These are phyloP conservation scores for Cardiocondyla obscurior DNA, from an alignment of 1,140 invertebrate genomes.

Conservation along the genomic window DNA sequence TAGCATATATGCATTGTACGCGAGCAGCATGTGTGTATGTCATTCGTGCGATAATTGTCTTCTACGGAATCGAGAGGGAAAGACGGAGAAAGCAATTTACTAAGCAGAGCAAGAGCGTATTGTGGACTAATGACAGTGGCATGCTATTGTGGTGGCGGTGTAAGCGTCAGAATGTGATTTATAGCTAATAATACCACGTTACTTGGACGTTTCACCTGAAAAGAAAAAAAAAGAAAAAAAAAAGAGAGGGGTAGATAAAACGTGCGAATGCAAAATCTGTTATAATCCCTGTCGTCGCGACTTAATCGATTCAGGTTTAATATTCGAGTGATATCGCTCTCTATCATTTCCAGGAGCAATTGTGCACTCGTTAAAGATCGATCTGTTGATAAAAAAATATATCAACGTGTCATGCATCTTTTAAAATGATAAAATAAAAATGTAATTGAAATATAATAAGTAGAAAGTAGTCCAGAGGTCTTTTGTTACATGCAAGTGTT, in stretches of 20 bases:
- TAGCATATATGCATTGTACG: background rate
- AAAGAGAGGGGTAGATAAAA: conserved; percentile 32
- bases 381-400: background rate
- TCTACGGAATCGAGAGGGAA: background rate
- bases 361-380: background rate
- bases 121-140: conserved; percentile 34
- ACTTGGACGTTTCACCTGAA: background rate
- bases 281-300: conserved; percentile 17
- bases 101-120: background rate
- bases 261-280: background rate
- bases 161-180: conserved; percentile 40
- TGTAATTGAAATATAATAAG: background rate
- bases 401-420: background rate
- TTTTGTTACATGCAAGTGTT: background rate
- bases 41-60: conserved; percentile 33
- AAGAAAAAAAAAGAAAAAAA: conserved; percentile 11
- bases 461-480: background rate
- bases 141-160: conserved; percentile 10
- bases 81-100: conserved; percentile 21
- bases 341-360: background rate
- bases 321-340: conserved; percentile 25
- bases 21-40: background rate
- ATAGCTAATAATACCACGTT: conserved; percentile 47
- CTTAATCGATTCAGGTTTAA: background rate
- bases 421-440: background rate